Evolutionary conservation across 1,140 invertebrate genomes (phyloP), one percentile per base, ranked within the genome.

Genomic region (Plodia interpunctella): DNA sequence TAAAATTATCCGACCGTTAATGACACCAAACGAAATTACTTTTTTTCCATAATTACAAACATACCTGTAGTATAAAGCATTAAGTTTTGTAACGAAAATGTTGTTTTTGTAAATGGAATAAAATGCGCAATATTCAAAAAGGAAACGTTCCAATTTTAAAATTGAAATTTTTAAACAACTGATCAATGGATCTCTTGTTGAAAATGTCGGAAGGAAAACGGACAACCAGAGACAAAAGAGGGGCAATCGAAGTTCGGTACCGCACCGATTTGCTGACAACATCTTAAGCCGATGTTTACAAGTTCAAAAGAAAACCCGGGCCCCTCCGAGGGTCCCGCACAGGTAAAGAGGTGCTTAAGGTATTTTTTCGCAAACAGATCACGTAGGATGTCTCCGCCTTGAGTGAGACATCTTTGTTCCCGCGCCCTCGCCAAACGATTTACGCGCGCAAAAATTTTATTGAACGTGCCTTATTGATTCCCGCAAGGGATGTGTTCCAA

Each of bases 321-420:
- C 65, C 76, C 80, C 74, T 69, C 60, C 51, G 60, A 69, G 72
- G 72, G 71, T 65, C 56, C 59, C 52, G 55, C 66, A 75, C 78
- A 83, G 80, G 80, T 85, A 80, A 83, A 83, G 78, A 78, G 77
- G 76, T 85, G 68, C 83, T 88, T 86, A 85, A 74, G 70, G 69
- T 75, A 78, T 84, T 88, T 84, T 87, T 83, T 83, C 67, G 75
- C 77, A 86, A 79, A 83, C 83, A 71, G 85, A 88, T 88, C 85
- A 88, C 85, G 85, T 88, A 72, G 81, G 66, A 74, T 75, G 76
- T 76, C 76, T 53, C 63, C 50, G 62, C 61, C 66, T 80, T 88
- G 86, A 88, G 81, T 88, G 83, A 88, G 81, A 80, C 78, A 76
- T 87, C 83, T 78, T 83, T 76, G 78, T 81, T 74, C 73, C 74